These are phyloP conservation scores for Ictalurus punctatus DNA, from an alignment of 2,113 vertebrate genomes.

Conservation along the genomic window DNA sequence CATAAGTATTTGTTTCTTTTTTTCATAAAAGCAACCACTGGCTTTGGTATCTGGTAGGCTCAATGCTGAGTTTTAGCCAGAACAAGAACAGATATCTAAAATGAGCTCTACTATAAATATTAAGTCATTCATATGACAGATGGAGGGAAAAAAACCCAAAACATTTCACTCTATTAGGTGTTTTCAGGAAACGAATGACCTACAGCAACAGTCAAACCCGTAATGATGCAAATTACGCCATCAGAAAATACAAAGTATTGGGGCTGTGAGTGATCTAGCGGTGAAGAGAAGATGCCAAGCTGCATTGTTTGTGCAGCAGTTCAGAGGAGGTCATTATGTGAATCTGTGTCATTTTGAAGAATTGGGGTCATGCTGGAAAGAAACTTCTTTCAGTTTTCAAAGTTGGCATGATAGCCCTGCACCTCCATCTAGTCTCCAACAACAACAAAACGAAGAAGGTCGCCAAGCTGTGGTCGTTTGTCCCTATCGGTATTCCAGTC, in stretches of 20 bases:
- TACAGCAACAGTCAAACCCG: neutral
- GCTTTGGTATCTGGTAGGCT: neutral
- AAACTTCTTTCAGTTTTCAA: neutral
- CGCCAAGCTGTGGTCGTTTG: neutral
- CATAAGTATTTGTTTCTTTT: neutral
- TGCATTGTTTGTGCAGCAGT: neutral
- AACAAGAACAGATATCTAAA: neutral
- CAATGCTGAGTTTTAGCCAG: neutral
- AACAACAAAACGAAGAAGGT: neutral
- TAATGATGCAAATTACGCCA: neutral
- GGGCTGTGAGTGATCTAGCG: neutral
- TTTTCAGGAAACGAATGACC: neutral
- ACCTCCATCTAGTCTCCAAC: neutral
- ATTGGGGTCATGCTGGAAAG: constrained; percentile 1
- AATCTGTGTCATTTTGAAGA: neutral
- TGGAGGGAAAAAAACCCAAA: no score
- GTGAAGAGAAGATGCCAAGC: neutral
- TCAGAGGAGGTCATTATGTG: neutral
- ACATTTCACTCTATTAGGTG: neutral
- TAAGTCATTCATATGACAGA: neutral
- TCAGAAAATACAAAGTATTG: neutral
- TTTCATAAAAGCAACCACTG: neutral
- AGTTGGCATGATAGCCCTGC: neutral
- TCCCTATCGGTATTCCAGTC: neutral
- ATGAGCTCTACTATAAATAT: neutral